phyloP scores from a whole-genome alignment of 2,888 invertebrate species.

The Hypena proboscidalis region DNA sequence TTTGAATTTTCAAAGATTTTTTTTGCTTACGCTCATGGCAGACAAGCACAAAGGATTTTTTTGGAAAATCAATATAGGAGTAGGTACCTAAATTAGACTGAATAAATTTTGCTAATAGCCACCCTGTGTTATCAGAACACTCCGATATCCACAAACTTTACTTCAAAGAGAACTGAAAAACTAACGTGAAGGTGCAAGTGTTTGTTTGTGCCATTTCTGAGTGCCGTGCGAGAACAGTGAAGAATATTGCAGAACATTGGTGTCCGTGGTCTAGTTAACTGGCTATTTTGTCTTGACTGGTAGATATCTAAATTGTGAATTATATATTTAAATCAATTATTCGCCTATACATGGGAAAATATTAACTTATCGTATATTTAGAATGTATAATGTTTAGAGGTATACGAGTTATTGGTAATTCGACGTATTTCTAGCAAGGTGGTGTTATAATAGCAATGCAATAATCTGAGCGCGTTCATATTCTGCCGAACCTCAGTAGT shows the following conservation, averaged over 20 bases:
- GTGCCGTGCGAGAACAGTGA: conserved; percentile 19
- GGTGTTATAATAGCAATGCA: too few species aligned
- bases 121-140: too few species aligned
- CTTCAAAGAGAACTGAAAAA: conserved; percentile 13
- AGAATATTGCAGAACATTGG: conserved; percentile 21
- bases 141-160: conserved; percentile 3
- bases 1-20: too few species aligned
- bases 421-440: too few species aligned
- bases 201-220: conserved; percentile 20
- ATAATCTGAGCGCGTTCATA: too few species aligned
- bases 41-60: too few species aligned
- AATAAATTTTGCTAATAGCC: too few species aligned
- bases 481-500: too few species aligned
- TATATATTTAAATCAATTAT: conserved; percentile 35
- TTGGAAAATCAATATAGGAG: too few species aligned
- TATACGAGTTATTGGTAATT: too few species aligned
- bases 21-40: too few species aligned
- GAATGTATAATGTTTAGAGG: conserved; percentile 41
- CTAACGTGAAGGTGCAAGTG: conserved; percentile 10
- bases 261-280: conserved; percentile 14
- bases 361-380: conserved; percentile 32
- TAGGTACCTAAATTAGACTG: too few species aligned
- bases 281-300: conserved; percentile 20
- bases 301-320: conserved; percentile 32
- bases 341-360: conserved; percentile 23